These are phyloP conservation scores for Pica pica DNA, from an alignment of 2,113 vertebrate genomes.

Conservation along the genomic window DNA sequence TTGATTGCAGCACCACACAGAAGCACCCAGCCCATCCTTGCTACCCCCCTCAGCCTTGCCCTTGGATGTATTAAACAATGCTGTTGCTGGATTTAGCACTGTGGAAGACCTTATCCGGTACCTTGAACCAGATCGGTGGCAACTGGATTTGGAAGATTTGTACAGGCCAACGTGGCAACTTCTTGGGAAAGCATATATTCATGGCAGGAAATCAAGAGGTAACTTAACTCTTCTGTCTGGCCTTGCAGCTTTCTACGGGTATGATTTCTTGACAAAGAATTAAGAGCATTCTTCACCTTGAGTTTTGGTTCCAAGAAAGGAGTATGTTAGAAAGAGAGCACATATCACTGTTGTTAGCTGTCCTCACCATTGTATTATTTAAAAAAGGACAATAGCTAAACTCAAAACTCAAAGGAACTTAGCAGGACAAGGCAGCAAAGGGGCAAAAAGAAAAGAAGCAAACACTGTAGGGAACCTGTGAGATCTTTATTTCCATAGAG, in stretches of 20 bases:
- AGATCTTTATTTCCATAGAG: not conserved
- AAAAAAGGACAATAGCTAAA: not conserved
- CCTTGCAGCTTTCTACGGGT: not conserved
- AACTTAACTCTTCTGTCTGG: slow-evolving; percentile 9
- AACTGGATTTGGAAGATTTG: slow-evolving; percentile 91
- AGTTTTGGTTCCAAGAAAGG: not conserved
- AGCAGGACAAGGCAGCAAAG: not conserved
- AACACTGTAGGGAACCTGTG: not conserved
- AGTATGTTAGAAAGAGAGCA: not conserved
- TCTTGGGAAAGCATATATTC: slow-evolving; percentile 91
- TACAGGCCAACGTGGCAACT: slow-evolving; percentile 92
- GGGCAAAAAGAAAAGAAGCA: accelerated
- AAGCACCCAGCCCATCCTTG: slow-evolving; percentile 71
- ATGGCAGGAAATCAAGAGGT: slow-evolving; percentile 92
- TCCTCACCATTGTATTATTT: not conserved
- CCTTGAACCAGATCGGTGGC: slow-evolving; percentile 94
- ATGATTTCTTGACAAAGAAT: not conserved
- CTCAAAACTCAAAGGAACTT: not conserved
- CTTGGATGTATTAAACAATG: slow-evolving; percentile 83
- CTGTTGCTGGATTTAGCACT: slow-evolving; percentile 82
- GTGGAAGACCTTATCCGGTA: slow-evolving; percentile 97
- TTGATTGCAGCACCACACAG: slow-evolving; percentile 75
- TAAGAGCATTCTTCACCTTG: not conserved
- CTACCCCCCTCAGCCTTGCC: slow-evolving; percentile 76
- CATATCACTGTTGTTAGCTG: not conserved